Conservation (phyloP, 2,797 vertebrate species). For the Psittacula derbiana region DNA sequence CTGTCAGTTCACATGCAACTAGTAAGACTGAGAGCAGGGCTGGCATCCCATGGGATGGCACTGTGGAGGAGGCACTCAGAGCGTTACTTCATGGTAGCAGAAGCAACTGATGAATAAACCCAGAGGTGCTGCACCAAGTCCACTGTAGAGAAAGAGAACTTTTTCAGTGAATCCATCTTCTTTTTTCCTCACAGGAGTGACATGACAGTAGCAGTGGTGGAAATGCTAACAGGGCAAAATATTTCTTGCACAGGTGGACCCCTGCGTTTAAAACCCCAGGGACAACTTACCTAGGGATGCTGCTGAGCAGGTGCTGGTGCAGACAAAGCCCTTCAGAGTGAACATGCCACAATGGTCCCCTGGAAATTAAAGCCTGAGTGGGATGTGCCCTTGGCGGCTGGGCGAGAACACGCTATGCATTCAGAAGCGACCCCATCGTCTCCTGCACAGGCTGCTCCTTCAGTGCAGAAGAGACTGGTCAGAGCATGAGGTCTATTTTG, state of each 20-base stretch:
- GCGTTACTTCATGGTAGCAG: background rate
- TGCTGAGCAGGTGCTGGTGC: background rate
- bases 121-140: background rate
- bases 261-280: background rate
- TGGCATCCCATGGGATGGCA: background rate
- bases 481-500: background rate
- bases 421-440: background rate
- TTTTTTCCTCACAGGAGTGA: background rate
- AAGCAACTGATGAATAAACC: background rate
- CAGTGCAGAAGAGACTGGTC: background rate
- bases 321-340: background rate
- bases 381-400: background rate
- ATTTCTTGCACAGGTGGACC: background rate
- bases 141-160: background rate
- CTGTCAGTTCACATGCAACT: background rate
- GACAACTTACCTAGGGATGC: background rate
- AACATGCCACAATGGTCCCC: fast-evolving
- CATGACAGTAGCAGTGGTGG: background rate
- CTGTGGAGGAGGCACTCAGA: background rate
- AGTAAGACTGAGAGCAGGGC: background rate
- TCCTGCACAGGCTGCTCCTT: background rate
- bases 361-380: background rate
- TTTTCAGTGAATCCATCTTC: background rate
- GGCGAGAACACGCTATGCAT: background rate
- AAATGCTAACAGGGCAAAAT: background rate